Conservation (phyloP, 2,797 vertebrate genomes). For the Potorous gilbertii region DNA sequence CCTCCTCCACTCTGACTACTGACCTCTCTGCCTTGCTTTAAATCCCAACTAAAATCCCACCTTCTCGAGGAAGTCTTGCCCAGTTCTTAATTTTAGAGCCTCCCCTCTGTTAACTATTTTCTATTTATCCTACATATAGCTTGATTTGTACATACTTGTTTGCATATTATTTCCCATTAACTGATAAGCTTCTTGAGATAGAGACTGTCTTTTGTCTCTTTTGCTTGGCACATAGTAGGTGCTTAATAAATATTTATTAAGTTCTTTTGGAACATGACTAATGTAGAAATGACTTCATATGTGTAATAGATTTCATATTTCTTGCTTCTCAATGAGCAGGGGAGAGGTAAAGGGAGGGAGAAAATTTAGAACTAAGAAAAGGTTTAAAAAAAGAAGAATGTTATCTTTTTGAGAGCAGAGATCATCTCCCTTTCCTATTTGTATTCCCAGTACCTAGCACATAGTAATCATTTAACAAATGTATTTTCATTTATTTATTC, state of each 20-base stretch:
- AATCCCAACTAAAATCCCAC: not conserved
- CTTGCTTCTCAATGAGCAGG: not conserved
- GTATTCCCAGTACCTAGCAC: not conserved
- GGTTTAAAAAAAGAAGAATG: not conserved
- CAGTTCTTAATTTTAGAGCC: not conserved
- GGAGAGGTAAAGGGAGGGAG: not conserved
- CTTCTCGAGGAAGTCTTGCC: not conserved
- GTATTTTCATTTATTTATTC: not conserved
- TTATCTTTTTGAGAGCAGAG: not conserved
- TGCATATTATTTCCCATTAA: not conserved
- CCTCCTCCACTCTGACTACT: not conserved
- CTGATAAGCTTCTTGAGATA: not conserved
- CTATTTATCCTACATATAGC: not conserved
- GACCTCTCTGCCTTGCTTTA: not conserved
- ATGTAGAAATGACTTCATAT: not conserved
- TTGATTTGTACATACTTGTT: not conserved
- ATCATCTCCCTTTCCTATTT: not conserved
- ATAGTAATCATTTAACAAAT: not conserved
- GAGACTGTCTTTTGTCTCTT: not conserved
- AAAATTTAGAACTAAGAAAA: not conserved
- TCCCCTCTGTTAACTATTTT: not conserved
- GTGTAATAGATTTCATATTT: not conserved
- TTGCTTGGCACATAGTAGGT: not conserved
- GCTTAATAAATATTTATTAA: not conserved
- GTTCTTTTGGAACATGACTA: not conserved